These are phyloP conservation scores for Euplagia quadripunctaria DNA, from an alignment of 2,888 invertebrate genomes.

Conservation along the genomic window DNA sequence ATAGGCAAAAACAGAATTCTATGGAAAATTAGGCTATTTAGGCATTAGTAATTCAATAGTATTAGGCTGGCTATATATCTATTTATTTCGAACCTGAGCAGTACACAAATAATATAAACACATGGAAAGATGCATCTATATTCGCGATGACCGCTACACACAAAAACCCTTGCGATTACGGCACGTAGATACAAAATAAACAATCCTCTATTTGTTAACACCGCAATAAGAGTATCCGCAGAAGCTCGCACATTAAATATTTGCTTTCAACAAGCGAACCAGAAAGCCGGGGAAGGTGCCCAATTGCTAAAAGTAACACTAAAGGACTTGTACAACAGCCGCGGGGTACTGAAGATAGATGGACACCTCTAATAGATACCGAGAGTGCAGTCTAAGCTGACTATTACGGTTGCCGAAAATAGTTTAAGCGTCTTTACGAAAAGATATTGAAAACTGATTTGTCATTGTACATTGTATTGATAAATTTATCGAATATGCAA, in stretches of 20 bases:
- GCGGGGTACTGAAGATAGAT: slow-evolving; percentile 55
- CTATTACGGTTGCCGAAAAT: slow-evolving; percentile 23
- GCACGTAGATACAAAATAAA: slow-evolving; percentile 59
- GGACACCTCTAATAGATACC: slow-evolving; percentile 40
- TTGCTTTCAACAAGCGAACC: slow-evolving; percentile 65
- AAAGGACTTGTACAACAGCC: slow-evolving; percentile 75
- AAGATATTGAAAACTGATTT: background rate
- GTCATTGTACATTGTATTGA: background rate
- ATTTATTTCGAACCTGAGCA: background rate
- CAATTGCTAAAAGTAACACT: slow-evolving; percentile 75
- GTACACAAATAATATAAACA: background rate
- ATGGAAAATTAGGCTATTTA: too few species aligned
- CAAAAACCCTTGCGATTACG: slow-evolving; percentile 40
- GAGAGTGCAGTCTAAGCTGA: slow-evolving; percentile 32
- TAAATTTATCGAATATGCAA: background rate
- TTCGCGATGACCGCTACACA: background rate
- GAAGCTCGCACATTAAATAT: slow-evolving; percentile 75
- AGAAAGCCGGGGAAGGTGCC: slow-evolving; percentile 63
- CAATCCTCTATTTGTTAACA: slow-evolving; percentile 73
- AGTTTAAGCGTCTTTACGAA: background rate
- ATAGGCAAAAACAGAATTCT: too few species aligned
- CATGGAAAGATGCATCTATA: background rate
- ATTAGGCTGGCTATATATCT: too few species aligned
- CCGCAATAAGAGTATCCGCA: slow-evolving; percentile 77
- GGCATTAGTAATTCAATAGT: too few species aligned